phyloP scores from a whole-genome alignment of 2,888 invertebrate genomes.

The Spisula solida region DNA sequence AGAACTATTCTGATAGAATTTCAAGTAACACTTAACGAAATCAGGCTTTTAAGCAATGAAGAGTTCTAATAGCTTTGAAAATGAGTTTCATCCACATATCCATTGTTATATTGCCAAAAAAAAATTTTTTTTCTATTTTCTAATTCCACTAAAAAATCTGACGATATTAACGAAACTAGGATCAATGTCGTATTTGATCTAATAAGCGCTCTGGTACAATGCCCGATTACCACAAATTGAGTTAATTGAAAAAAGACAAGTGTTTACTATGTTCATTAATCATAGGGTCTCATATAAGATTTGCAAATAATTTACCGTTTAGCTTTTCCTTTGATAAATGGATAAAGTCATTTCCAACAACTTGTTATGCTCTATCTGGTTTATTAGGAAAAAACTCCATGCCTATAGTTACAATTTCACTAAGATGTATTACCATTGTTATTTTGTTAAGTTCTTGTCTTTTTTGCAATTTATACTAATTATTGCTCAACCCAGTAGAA shows the following conservation, averaged over 20 bases:
- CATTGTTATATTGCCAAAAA: neutral
- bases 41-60: neutral
- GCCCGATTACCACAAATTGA: slow-evolving; percentile 12
- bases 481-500: neutral
- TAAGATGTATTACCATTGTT: slow-evolving; percentile 8
- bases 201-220: neutral
- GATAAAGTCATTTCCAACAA: neutral
- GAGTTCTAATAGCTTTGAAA: slow-evolving; percentile 18
- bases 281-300: neutral
- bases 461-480: slow-evolving; percentile 20
- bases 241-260: slow-evolving; percentile 25
- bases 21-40: slow-evolving; percentile 23
- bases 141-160: slow-evolving; percentile 8
- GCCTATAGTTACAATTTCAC: neutral
- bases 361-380: neutral
- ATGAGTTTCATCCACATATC: slow-evolving; percentile 21
- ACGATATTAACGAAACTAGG: neutral
- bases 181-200: slow-evolving; percentile 1
- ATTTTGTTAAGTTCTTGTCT: slow-evolving; percentile 6
- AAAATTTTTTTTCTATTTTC: neutral
- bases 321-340: slow-evolving; percentile 24
- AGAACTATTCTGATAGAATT: slow-evolving; percentile 15
- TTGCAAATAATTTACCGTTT: slow-evolving; percentile 1
- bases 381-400: neutral
- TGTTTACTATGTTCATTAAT: neutral